Base-by-base conservation (phyloP, 2,797 vertebrate species). In the Gymnopithys bicolor region DNA sequence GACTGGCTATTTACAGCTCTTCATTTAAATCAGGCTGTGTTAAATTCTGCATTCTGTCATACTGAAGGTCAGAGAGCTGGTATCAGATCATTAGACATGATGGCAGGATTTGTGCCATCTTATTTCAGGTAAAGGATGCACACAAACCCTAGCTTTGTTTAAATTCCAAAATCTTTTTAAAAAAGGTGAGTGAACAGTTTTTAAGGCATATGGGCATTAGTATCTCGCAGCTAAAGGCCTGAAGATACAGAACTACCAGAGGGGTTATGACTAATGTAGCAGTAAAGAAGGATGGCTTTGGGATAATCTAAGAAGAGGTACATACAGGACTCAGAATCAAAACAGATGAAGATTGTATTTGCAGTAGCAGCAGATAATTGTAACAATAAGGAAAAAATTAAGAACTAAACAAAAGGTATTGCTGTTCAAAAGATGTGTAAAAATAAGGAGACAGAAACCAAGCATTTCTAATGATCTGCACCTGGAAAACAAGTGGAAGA, bases 401-500 rank as follows among this genome's bases (percentile, higher is more conserved):
- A 35, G 22, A 48, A 53, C n/a, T n/a, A 64, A n/a, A 58, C 0
- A 0, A 88, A 80, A 45, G 30, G 15, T 24, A 81, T 5, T 58
- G 30, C 32, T 80, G 64, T 77, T 88, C 64, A 85, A 89, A 90
- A 87, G 37, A 83, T 24, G 25, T 52, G 46, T 53, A 77, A 93
- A 93, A 93, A 63, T 76, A 91, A 87, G 30, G 12, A 10, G n/a
- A 92, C 32, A 93, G 71, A 87, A 90, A 77, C 19, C 46, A 80
- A 89, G 76, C 58, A 92, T 70, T 82, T 84, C 69, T 86, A 93
- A 94, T 66, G 43, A 91, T 78, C 58, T 51, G 79, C 73, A 91
- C 37, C 87, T 94, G 82, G 73, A 91, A 95, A 95, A 85, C 80
- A 94, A 78, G 64, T 53, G 53, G 79, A 93, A 89, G 69, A 95